A percentile compares a stretch with the other conserved stretches of the same genome.
phyloP scores from a whole-genome alignment of 2,797 vertebrate genomes.

The Echiichthys vipera region DNA sequence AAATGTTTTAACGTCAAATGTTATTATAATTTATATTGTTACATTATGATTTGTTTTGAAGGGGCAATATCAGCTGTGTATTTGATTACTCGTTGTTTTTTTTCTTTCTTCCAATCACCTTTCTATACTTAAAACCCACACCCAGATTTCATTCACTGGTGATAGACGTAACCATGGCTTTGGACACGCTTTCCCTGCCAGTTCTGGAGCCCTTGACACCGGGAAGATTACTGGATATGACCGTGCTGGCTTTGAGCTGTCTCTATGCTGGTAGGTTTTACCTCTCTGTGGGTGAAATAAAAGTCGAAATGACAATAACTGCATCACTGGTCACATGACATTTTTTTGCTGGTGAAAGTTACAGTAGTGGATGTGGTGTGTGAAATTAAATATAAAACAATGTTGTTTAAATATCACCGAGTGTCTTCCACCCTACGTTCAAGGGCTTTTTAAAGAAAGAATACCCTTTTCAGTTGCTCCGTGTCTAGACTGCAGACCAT shows the following conservation, averaged over 20 bases:
- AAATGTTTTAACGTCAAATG: background rate
- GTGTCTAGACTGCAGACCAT: too few species aligned
- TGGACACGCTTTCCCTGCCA: conserved; percentile 96
- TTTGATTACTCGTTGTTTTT: background rate
- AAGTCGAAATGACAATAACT: too few species aligned
- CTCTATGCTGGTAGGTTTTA: conserved; percentile 92
- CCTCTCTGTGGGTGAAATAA: background rate
- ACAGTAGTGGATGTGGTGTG: too few species aligned
- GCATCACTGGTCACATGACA: too few species aligned
- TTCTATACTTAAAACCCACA: background rate
- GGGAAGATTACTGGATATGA: conserved; percentile 94
- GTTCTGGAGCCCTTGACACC: conserved; percentile 96
- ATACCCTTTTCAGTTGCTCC: too few species aligned
- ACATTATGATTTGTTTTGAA: background rate
- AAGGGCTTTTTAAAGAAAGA: too few species aligned
- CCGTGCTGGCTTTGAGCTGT: conserved; percentile 97
- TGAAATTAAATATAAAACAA: too few species aligned
- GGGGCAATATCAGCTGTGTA: background rate
- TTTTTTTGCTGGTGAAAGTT: too few species aligned
- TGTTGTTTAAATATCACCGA: too few species aligned
- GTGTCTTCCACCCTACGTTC: too few species aligned
- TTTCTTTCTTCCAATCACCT: background rate
- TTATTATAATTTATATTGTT: background rate
- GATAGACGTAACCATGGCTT: conserved; percentile 98
- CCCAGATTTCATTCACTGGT: conserved; percentile 96